Percentiles rank a stretch among this genome's conserved stretches.
These are phyloP conservation scores for Seladonia tumulorum DNA, from an alignment of 2,888 invertebrate species.

Conservation along the genomic window DNA sequence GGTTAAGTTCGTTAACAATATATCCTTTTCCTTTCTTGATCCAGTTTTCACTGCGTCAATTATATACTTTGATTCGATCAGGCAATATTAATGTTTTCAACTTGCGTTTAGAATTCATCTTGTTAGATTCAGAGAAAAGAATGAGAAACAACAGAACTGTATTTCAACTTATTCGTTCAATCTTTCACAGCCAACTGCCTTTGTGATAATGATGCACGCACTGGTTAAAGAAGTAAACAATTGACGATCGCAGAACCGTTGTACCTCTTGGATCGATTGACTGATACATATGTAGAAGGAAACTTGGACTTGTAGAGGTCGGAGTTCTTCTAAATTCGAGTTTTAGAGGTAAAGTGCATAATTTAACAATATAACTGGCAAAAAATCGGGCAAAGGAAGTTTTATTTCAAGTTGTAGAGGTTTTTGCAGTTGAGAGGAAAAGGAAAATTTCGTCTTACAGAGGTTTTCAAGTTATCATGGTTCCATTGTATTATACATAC, in stretches of 20 bases:
- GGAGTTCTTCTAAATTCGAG: constrained; percentile 1
- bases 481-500: no score
- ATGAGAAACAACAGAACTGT: not conserved
- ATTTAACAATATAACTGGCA: not conserved
- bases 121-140: not conserved
- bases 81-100: no score
- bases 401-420: constrained; percentile 3
- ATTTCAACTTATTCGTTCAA: not conserved
- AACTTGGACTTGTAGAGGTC: constrained; percentile 1
- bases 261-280: not conserved
- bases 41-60: no score
- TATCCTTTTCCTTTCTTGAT: no score
- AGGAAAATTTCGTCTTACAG: not conserved
- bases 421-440: not conserved
- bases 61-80: no score
- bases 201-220: not conserved
- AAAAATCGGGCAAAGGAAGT: constrained; percentile 3
- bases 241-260: not conserved
- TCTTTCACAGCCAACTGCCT: constrained; percentile 1
- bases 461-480: not conserved
- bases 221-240: constrained; percentile 3
- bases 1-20: no score
- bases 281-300: not conserved
- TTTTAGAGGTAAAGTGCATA: constrained; percentile 7
- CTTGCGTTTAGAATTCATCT: no score